Conservation (phyloP, 2,888 invertebrate species). For the Tinea pellionella region DNA sequence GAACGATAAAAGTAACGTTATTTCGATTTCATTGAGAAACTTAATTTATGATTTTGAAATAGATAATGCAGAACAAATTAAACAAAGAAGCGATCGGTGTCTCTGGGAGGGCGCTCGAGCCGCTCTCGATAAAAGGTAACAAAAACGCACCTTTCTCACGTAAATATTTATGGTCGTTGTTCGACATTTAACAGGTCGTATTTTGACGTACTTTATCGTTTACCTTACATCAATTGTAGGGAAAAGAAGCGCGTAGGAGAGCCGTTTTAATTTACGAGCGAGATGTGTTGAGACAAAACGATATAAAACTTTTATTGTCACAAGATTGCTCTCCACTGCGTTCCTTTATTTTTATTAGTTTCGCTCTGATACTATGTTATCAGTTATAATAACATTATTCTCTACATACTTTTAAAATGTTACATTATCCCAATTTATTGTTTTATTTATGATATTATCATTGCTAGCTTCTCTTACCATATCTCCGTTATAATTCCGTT, state of each 20-base stretch:
- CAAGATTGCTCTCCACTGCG: conserved; percentile 15
- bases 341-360: conserved; percentile 12
- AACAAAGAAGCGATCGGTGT: conserved; percentile 19
- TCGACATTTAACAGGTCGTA: conserved; percentile 45
- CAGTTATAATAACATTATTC: conserved; percentile 9
- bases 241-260: conserved; percentile 12
- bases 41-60: conserved; percentile 12
- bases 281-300: conserved; percentile 16
- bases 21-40: background rate
- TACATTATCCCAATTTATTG: background rate
- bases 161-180: conserved; percentile 37
- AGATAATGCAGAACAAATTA: conserved; percentile 18
- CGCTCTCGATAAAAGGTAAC: conserved; percentile 22
- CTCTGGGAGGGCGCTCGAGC: conserved; percentile 20
- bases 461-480: background rate
- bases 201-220: conserved; percentile 44
- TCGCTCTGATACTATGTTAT: conserved; percentile 10
- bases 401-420: background rate
- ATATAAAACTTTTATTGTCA: conserved; percentile 19
- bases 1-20: conserved; percentile 3
- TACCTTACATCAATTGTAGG: conserved; percentile 25
- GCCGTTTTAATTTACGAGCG: conserved; percentile 16
- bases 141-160: conserved; percentile 20
- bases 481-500: background rate
- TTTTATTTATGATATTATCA: background rate